phyloP scores from a whole-genome alignment of 2,888 invertebrate species.

The Hemicrepidius hirtus region DNA sequence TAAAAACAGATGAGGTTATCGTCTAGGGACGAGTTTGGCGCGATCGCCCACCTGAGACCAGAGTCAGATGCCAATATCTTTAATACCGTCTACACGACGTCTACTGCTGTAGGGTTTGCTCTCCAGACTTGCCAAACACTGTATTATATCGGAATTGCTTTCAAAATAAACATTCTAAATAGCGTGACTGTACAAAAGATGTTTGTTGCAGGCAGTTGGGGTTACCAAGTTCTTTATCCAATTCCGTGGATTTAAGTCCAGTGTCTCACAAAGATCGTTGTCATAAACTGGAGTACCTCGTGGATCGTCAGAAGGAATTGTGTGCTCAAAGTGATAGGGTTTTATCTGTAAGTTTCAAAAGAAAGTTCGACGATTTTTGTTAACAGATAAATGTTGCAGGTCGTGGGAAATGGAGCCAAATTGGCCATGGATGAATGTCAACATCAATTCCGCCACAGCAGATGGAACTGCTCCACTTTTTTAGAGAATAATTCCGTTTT shows the following conservation, averaged over 20 bases:
- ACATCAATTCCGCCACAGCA: constrained; percentile 88
- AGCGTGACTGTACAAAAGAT: constrained; percentile 13
- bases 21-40: constrained; percentile 66
- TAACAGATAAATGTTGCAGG: constrained; percentile 74
- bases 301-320: constrained; percentile 83
- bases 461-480: constrained; percentile 93
- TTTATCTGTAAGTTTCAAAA: constrained; percentile 75
- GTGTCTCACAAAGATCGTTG: constrained; percentile 80
- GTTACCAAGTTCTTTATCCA: constrained; percentile 66
- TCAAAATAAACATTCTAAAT: constrained; percentile 36
- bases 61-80: constrained; percentile 65
- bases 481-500: constrained; percentile 84
- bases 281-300: constrained; percentile 81
- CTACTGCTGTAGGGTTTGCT: constrained; percentile 42
- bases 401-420: constrained; percentile 86
- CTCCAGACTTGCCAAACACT: constrained; percentile 32
- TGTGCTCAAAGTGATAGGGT: constrained; percentile 83
- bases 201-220: constrained; percentile 70
- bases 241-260: constrained; percentile 67
- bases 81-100: constrained; percentile 53
- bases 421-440: constrained; percentile 94
- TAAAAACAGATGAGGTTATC: constrained; percentile 64
- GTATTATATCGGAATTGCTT: constrained; percentile 23
- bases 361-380: background rate
- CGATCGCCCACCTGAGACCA: constrained; percentile 68